Percentiles rank a stretch among this genome's conserved stretches.
These are phyloP conservation scores for Agapornis roseicollis DNA, from an alignment of 2,113 vertebrate species.

Conservation along the genomic window DNA sequence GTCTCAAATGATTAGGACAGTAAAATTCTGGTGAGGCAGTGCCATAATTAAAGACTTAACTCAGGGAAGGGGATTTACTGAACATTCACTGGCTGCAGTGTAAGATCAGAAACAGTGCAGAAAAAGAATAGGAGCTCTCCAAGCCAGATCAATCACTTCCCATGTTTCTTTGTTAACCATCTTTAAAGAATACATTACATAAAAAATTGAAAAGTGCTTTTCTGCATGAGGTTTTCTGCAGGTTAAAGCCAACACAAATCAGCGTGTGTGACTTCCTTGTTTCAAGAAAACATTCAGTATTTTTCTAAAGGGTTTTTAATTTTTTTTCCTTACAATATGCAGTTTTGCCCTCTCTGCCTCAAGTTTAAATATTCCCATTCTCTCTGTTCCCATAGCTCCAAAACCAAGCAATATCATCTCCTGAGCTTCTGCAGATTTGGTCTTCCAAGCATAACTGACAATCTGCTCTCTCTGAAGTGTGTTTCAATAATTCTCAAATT, in stretches of 20 bases:
- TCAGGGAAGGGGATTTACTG: background rate
- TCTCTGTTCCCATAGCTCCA: background rate
- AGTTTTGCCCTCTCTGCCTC: background rate
- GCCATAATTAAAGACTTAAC: background rate
- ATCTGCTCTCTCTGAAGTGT: constrained; percentile 9
- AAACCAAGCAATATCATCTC: background rate
- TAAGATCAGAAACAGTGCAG: background rate
- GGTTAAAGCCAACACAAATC: background rate
- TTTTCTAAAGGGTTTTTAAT: background rate
- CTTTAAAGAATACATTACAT: background rate
- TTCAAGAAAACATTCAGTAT: background rate
- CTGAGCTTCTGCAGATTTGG: constrained; percentile 9
- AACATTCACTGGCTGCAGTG: background rate
- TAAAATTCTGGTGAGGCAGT: background rate
- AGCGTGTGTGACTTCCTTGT: background rate
- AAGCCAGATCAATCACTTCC: background rate
- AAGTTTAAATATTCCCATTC: background rate
- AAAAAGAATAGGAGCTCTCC: background rate
- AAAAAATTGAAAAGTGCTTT: background rate
- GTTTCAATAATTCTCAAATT: constrained; percentile 17
- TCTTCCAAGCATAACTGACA: constrained; percentile 20
- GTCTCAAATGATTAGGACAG: background rate
- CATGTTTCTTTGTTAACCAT: background rate
- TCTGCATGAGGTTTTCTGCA: background rate
- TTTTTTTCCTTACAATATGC: background rate